A percentile compares a stretch with the other conserved stretches of the same genome.
Conservation (phyloP, 2,113 vertebrate genomes). For the Sigmodon hispidus region DNA sequence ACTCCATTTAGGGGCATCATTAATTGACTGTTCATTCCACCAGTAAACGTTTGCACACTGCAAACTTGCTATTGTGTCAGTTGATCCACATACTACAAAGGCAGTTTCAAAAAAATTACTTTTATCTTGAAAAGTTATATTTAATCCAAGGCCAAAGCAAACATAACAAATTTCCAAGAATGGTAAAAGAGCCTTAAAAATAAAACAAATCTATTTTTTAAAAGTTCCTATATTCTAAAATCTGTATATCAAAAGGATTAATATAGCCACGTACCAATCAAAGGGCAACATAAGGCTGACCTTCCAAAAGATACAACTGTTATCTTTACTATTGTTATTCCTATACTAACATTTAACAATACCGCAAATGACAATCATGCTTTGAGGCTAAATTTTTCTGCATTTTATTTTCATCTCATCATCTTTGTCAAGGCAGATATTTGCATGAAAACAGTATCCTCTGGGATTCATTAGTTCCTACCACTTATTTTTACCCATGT, state of each 20-base stretch:
- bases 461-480: conserved; percentile 76
- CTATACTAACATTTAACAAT: conserved; percentile 64
- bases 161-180: conserved; percentile 3
- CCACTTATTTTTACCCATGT: conserved; percentile 81
- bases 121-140: conserved; percentile 11
- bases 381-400: conserved; percentile 73
- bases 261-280: conserved; percentile 45
- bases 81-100: background rate
- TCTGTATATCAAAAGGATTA: conserved; percentile 33
- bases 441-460: conserved; percentile 80
- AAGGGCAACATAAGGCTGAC: background rate
- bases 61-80: background rate
- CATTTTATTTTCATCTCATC: conserved; percentile 74
- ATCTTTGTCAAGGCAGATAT: conserved; percentile 76
- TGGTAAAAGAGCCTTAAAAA: conserved; percentile 12
- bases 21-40: conserved; percentile 13
- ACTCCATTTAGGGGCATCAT: background rate
- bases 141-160: background rate
- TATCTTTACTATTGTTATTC: conserved; percentile 56
- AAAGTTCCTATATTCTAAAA: conserved; percentile 37
- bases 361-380: conserved; percentile 63
- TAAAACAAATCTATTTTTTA: conserved; percentile 34
- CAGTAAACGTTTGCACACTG: background rate
- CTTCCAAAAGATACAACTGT: conserved; percentile 55
- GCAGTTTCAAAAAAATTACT: background rate